Base-by-base conservation (phyloP, 2,888 invertebrate species). In the Neocrepidodera transversa region DNA sequence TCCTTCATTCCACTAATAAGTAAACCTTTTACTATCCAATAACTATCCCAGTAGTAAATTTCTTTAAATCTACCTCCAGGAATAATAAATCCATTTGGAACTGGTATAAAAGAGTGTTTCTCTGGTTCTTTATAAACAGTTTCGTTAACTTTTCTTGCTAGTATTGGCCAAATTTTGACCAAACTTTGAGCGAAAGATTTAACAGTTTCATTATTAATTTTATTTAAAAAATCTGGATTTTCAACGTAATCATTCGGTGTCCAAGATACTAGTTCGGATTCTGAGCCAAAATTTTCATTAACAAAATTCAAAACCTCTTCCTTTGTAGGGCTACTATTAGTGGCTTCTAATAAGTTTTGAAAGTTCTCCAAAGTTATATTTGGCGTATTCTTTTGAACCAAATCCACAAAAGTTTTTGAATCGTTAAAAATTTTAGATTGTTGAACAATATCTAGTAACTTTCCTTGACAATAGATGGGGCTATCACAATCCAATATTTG, bases 41-140 rank as follows among this genome's bases (percentile, higher is more conserved):
- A 94, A 0, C 92, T 87, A 73, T 94, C 94, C 93, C 94, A 93
- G 75, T 93, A 93, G 76, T 93, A 93, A 55, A 88, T 82, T 73
- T 90, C 90, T 70, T 82, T 80, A 80, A 93, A 85, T 76, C 94
- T 72, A 64, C 93, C 85, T 67, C 91, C 86, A 13, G 85, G 91
- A 67, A 85, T 86, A 28, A 89, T 85, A 62, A 89, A 88, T 85
- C 58, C 82, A 79, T 48, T 87, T 80, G 54, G 86, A 81, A 74
- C 74, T 57, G 68, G 73, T 48, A 78, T 70, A n/a, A 79, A 65
- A 4, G 78, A 78, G 70, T 82, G 82, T 20, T 69, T 67, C 10
- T 78, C 74, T 1, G 75, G 75, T 65, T 85, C 81, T 10, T 82
- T 73, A 0, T 77, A 73, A 0, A 88, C 87, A 36, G 81, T 81